A percentile compares a stretch with the other conserved stretches of the same genome.
These are phyloP conservation scores for Laothoe populi DNA, from an alignment of 2,888 invertebrate species.

Conservation along the genomic window DNA sequence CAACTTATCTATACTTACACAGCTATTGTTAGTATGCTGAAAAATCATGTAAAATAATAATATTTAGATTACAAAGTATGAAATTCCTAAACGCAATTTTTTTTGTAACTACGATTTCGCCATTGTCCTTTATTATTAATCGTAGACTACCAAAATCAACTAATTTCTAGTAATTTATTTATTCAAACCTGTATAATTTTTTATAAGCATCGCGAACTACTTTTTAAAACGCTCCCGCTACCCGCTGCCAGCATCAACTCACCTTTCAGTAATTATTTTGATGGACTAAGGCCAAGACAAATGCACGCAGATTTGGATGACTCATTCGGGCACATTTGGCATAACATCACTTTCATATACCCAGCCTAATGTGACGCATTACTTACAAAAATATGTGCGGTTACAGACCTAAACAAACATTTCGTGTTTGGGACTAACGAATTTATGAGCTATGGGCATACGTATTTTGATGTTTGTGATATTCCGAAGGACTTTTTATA, in stretches of 20 bases:
- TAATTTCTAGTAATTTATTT: no score
- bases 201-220: neutral
- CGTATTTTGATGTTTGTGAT: no score
- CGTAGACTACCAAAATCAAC: no score
- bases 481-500: no score
- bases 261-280: constrained; percentile 50
- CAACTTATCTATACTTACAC: no score
- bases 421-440: neutral
- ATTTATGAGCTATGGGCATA: neutral
- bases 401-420: neutral
- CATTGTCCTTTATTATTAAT: no score
- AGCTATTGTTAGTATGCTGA: no score
- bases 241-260: constrained; percentile 38
- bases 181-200: no score
- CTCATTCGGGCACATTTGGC: constrained; percentile 51
- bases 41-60: no score
- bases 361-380: neutral
- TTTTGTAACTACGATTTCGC: no score
- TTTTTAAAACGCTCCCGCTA: constrained; percentile 4
- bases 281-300: constrained; percentile 62
- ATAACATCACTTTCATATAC: constrained; percentile 37
- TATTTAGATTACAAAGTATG: no score
- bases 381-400: constrained; percentile 6
- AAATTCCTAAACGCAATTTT: no score
- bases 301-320: constrained; percentile 55